phyloP scores from a whole-genome alignment of 2,888 invertebrate species.

The Cephus spinipes region DNA sequence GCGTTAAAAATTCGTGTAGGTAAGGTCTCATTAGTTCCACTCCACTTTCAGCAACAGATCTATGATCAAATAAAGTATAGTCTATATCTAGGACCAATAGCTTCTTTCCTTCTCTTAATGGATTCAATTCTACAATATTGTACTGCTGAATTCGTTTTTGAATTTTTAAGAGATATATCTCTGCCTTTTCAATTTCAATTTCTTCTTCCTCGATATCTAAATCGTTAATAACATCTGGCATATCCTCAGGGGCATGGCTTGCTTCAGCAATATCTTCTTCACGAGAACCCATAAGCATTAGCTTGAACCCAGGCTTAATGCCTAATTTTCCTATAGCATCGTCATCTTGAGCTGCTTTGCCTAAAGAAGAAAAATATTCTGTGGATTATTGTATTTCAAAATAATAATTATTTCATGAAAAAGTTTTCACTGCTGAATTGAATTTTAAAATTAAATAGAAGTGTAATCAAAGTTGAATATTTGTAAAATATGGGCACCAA shows the following conservation, averaged over 20 bases:
- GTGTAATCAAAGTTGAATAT: neutral
- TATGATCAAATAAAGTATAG: conserved; percentile 96
- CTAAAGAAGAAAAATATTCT: conserved; percentile 66
- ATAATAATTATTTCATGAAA: neutral
- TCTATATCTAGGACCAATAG: conserved; percentile 95
- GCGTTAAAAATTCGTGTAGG: conserved; percentile 92
- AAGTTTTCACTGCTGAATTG: neutral
- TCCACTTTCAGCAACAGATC: conserved; percentile 90
- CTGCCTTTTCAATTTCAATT: conserved; percentile 75
- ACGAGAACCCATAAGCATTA: conserved; percentile 97
- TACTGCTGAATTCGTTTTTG: conserved; percentile 87
- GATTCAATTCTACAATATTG: conserved; percentile 83
- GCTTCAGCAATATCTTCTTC: conserved; percentile 92
- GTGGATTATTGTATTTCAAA: conserved; percentile 21
- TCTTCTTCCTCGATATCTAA: conserved; percentile 92
- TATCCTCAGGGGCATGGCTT: conserved; percentile 81
- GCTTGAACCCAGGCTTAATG: conserved; percentile 87
- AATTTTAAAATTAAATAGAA: neutral
- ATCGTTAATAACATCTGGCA: conserved; percentile 91
- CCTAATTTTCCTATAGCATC: conserved; percentile 80
- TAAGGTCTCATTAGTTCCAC: conserved; percentile 94
- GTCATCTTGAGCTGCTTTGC: conserved; percentile 86
- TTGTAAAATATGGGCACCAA: neutral
- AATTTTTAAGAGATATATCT: conserved; percentile 82
- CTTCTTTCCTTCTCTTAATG: conserved; percentile 87